Base-by-base conservation (phyloP, 2,113 vertebrate species). In the Panthera tigris region DNA sequence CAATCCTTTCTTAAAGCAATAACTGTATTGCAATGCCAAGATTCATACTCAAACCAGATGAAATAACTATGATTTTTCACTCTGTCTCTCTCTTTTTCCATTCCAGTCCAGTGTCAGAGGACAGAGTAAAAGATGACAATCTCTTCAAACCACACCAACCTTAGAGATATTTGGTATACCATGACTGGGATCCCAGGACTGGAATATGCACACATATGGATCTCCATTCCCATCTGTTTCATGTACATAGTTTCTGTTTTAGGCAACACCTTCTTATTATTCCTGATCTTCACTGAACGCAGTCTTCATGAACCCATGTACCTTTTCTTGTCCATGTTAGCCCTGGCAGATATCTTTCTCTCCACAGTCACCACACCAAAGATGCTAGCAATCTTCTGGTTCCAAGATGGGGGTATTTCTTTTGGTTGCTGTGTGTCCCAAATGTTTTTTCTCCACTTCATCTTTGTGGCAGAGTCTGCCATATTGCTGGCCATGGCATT, bases 391-490 rank as follows among this genome's bases (percentile, higher is more conserved):
- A 95, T 97, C n/a, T 89, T 97, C 89, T 97, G 96, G 91, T 97
- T 97, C 33, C n/a, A 83, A 16, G 82, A 55, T 39, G 41, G 78
- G 16, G 31, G 31, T 16, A 98, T 98, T 87, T 97, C 95, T 76
- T 98, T 97, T 78, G 52, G 76, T 55, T 85, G 78, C 6, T 98
- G 96, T 76, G 82, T 98, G 7, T 80, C 94, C 15, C 97, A 97
- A 41, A 95, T 98, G 65, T 98, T 98, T 87, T 98, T 91, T 1
- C 81, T 98, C n/a, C 93, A 98, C 36, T 97, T 96, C n/a, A 65
- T 96, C 27, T 98, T 97, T 94, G 87, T 88, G 31, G 18, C 95
- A 48, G 98, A 98, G 82, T 98, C 96, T 84, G 81, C 93, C 33
- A 89, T 93, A 78, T n/a, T 97, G 15, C 23, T 83, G 29, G 79